These are phyloP conservation scores for Acropora yongei DNA, from an alignment of 64 coral and sea anemone genomes.

Conservation along the genomic window DNA sequence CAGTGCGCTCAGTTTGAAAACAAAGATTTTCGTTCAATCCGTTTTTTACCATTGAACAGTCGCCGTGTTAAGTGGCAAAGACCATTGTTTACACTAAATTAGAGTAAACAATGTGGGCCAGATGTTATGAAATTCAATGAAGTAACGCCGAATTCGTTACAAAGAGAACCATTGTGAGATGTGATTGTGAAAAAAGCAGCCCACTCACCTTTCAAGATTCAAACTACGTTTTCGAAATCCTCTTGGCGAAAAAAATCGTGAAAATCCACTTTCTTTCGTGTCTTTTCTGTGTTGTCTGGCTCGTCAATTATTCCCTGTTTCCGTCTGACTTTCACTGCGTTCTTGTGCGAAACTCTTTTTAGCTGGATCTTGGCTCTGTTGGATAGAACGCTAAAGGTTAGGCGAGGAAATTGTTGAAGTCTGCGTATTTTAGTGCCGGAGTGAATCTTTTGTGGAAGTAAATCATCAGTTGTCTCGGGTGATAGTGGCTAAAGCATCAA, in stretches of 20 bases:
- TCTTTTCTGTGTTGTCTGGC: not conserved
- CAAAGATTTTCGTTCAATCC: no score
- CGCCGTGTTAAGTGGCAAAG: not conserved
- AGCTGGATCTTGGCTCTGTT: not conserved
- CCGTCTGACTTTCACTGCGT: not conserved
- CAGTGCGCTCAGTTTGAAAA: no score
- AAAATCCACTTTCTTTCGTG: constrained; percentile 10
- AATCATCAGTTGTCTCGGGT: constrained; percentile 14
- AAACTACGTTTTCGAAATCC: not conserved
- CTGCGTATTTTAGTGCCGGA: not conserved
- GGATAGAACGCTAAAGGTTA: not conserved
- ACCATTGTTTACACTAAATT: not conserved
- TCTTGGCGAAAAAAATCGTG: not conserved
- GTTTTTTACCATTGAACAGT: no score
- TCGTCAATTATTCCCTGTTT: constrained; percentile 3
- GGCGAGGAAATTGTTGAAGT: not conserved
- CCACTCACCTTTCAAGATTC: constrained; percentile 19
- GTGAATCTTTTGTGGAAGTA: not conserved
- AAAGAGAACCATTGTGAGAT: not conserved
- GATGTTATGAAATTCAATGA: not conserved
- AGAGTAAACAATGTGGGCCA: constrained; percentile 22
- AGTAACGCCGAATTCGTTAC: not conserved
- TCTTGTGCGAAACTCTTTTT: not conserved
- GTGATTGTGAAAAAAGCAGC: not conserved
- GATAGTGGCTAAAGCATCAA: not conserved